phyloP scores from a whole-genome alignment of 2,888 invertebrate species.

The Rhagonycha lutea region DNA sequence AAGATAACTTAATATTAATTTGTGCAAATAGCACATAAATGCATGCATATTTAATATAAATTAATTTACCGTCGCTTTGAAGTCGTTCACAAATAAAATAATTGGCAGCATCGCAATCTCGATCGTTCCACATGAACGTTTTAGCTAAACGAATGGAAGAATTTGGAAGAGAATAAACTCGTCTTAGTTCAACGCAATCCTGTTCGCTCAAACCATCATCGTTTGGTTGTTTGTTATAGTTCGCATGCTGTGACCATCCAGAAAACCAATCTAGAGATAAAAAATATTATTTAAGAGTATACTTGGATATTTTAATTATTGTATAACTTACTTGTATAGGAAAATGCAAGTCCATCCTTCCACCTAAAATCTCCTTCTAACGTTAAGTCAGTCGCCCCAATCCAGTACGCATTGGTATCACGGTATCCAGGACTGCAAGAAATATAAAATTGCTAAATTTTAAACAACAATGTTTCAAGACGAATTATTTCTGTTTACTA shows the following conservation, averaged over 20 bases:
- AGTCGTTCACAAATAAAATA: slow-evolving; percentile 76
- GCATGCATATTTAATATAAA: not conserved
- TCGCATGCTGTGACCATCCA: slow-evolving; percentile 73
- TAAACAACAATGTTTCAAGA: not conserved
- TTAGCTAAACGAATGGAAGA: slow-evolving; percentile 56
- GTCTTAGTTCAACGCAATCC: slow-evolving; percentile 79
- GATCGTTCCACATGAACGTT: slow-evolving; percentile 81
- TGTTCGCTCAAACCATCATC: slow-evolving; percentile 81
- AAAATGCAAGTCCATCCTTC: slow-evolving; percentile 75
- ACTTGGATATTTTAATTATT: not conserved
- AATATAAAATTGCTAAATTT: slow-evolving; percentile 1
- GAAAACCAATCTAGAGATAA: slow-evolving; percentile 76
- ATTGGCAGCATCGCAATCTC: slow-evolving; percentile 74
- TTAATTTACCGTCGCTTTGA: slow-evolving; percentile 64
- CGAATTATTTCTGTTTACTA: not conserved
- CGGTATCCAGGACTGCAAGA: slow-evolving; percentile 67
- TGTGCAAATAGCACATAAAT: not conserved
- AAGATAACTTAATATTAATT: not conserved
- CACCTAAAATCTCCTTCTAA: slow-evolving; percentile 82
- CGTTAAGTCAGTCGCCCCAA: slow-evolving; percentile 76
- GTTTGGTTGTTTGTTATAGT: slow-evolving; percentile 74
- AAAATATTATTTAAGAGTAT: not conserved
- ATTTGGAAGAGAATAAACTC: slow-evolving; percentile 65
- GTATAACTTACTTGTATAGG: slow-evolving; percentile 71
- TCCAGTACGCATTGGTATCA: slow-evolving; percentile 77